Evolutionary conservation across 37 sponge, comb jelly and placozoan species (phyloP), one percentile per base, ranked within the genome.

Genomic region (Halisarca cf. caerulea): DNA sequence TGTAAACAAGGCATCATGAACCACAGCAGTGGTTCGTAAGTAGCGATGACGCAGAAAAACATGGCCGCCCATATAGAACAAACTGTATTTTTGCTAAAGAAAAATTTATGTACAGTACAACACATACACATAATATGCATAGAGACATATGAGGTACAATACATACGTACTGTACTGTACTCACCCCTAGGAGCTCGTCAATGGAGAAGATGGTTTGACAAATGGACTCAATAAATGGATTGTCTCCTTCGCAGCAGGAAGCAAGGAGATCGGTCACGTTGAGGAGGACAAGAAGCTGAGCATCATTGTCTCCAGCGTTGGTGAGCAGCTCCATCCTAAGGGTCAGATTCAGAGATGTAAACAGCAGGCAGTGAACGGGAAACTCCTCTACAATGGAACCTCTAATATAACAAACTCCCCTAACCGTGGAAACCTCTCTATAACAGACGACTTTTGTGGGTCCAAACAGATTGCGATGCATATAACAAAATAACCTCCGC

Each of bases 221-320:
- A 42, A 94, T 87, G 20, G 87, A 86, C 60, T 91, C 95, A 30
- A 91, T 91, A 81, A 91, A 91, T 24, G 81, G 57, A 33, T 88
- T 91, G 55, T 88, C 84, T 51, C 95, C 92, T 69, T 91, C 91
- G 59, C 86, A 73, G 80, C 95, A 94, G 0, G 95, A 57, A 35
- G 91, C 95, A 28, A 94, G 81, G 44, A 94, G 81, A 59, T 94
- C 91, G 24, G 87, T 90, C 45, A 88, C 30, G 27, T 51, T 58
- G 43, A 89, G 47, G 32, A 90, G 82, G 58, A 84, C 38, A 8
- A 40, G 28, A 11, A 91, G 87, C 17, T 84, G 35, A 42, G 78
- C 61, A 82, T 51, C 54, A 1, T 30, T 30, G 28, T 64, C 44
- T 40, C 2, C 2, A 4, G 1, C 44, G 24, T 17, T 20, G 11